These are phyloP conservation scores for Dryobota labecula DNA, from an alignment of 2,888 invertebrate genomes.

Conservation along the genomic window DNA sequence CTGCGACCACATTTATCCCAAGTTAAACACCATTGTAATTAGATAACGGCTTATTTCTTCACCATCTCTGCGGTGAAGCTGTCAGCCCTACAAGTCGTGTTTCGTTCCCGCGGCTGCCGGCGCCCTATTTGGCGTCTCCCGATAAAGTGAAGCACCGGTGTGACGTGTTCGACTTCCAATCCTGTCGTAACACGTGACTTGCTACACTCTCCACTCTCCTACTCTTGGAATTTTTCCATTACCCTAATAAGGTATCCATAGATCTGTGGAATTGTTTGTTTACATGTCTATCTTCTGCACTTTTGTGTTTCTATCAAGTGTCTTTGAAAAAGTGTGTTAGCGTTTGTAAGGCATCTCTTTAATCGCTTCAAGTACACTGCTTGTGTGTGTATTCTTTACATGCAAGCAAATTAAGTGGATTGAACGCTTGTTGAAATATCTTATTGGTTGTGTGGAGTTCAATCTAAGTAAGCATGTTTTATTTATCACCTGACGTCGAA, in stretches of 20 bases:
- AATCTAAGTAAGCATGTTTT: constrained; percentile 6
- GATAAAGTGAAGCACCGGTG: constrained; percentile 68
- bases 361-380: constrained; percentile 32
- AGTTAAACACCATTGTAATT: not conserved
- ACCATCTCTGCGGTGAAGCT: not conserved
- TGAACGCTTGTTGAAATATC: constrained; percentile 29
- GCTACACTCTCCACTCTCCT: constrained; percentile 50
- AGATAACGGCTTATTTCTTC: not conserved
- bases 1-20: not conserved
- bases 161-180: constrained; percentile 69
- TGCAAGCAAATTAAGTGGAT: constrained; percentile 12
- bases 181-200: constrained; percentile 65
- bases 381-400: constrained; percentile 21
- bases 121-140: constrained; percentile 74
- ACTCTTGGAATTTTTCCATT: constrained; percentile 47
- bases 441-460: not conserved
- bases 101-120: constrained; percentile 65
- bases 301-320: constrained; percentile 43
- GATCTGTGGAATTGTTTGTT: constrained; percentile 33
- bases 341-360: constrained; percentile 50
- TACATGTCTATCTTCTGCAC: constrained; percentile 33
- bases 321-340: constrained; percentile 42
- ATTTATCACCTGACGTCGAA: constrained; percentile 8
- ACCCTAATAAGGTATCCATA: constrained; percentile 40
- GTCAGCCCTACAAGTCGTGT: constrained; percentile 44